Percentiles rank a stretch among this genome's conserved stretches.
Conservation (phyloP, 2,797 vertebrate genomes). For the Linurgus olivaceus region DNA sequence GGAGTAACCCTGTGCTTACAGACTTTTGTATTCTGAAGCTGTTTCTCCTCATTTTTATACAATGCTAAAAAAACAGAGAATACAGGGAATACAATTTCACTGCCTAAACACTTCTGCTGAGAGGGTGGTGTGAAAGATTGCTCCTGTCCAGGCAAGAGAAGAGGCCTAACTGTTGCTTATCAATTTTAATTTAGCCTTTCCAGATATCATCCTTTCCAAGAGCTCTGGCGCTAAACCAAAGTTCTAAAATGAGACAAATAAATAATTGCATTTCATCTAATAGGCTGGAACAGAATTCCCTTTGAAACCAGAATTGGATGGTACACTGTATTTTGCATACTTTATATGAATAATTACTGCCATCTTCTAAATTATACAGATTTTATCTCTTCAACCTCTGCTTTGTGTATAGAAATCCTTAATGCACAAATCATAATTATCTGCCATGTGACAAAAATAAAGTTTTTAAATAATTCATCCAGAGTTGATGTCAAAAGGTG, state of each 20-base stretch:
- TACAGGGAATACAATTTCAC: neutral
- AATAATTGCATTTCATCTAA: neutral
- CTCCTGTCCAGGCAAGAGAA: neutral
- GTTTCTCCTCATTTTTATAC: neutral
- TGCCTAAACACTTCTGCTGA: neutral
- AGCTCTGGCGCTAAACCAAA: neutral
- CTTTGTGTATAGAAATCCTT: neutral
- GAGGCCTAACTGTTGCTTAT: neutral
- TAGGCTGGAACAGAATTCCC: neutral
- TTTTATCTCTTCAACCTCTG: neutral
- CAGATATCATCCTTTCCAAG: neutral
- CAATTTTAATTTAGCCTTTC: neutral
- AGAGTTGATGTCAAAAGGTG: neutral
- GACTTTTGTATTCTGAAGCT: neutral
- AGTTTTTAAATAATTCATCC: neutral
- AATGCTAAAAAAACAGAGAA: neutral
- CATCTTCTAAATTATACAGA: neutral
- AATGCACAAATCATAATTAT: neutral
- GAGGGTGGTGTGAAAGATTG: neutral
- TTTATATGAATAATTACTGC: neutral
- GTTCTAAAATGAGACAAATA: neutral
- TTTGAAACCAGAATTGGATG: neutral
- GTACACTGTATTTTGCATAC: neutral
- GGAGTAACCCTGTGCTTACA: accelerated
- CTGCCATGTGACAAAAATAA: neutral